Evolutionary conservation across 2,888 invertebrate genomes (phyloP), one percentile per base, ranked within the genome.

Genomic region (Odontocerum albicorne): DNA sequence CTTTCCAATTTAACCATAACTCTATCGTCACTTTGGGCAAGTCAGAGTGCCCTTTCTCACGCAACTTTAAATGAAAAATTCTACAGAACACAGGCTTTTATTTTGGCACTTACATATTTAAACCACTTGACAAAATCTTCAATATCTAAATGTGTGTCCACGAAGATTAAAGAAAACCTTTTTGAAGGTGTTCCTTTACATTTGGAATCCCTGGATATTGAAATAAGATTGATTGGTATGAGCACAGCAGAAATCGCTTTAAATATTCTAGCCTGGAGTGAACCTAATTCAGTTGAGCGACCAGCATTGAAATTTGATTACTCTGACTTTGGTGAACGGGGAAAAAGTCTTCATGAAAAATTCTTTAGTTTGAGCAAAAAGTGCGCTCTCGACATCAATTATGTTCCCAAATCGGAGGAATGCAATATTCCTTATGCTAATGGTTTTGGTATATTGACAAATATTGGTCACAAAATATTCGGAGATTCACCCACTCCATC

Each of bases 191-290:
- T 90, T 63, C 80, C 84, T 0, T 74, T 80, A 55, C 89, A 92
- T 70, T 71, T 92, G 46, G 84, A 88, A 64, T 81, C 83, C 0
- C 70, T 85, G 0, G 74, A 84, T 20, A 71, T 74, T 20, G 74
- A 81, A 35, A 75, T 87, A 10, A 72, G 89, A 55, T 78, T 79
- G 22, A 73, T 87, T 4, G 92, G 92, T 1, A 91, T 91, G 89
- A 81, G 85, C 19, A 82, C 85, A 0, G 82, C 85, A 0, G 90
- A 90, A 66, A 72, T 86, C 2, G 65, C 87, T 2, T 69, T 84
- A 3, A 81, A 82, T 63, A 75, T 67, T 56, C 71, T 71, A 62
- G 74, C 70, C 62, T 68, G 55, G 58, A 64, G 65, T 15, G 63
- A 64, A 3, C 71, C 65, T 2, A 71, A 65, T 7, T 70, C 72